Evolutionary conservation across 1,140 invertebrate species (phyloP), one percentile per base, ranked within the genome.

Genomic region (Marisa cornuarietis): DNA sequence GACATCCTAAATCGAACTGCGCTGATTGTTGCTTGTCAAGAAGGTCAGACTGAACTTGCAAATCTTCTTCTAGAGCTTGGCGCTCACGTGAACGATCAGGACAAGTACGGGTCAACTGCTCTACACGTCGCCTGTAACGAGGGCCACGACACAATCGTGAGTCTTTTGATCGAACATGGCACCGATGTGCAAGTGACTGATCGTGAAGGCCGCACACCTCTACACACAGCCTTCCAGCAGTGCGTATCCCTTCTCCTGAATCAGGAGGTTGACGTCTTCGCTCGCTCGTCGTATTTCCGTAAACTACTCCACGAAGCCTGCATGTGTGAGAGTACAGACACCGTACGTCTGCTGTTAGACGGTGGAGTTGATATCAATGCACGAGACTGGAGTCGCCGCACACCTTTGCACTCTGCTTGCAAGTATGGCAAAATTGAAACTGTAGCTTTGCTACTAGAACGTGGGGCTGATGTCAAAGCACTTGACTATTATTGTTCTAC

Each of bases 331-430:
- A 58, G 9, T 4, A 58, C 54, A 2, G 54, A 58, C 54, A 58
- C 9, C 16, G 54, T 9, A 58, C 4, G 11, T 58, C 8, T 58
- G 54, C 16, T 58, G 9, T 8, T 58, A 58, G 54, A 58, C 16
- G 4, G 54, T 5, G 54, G 54, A 14, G 11, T 8, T 58, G 54
- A 58, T 8, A 18, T 58, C 54, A 58, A 18, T 58, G 54, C 16
- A 6, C 0, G 1, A 8, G 16, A 11, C 1, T 14, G 9, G 1
- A 6, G 9, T 11, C 4, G 54, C 54, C 1, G 9, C 1, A 58
- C 69, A 20, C 24, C 69, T 20, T 26, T 71, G 22, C 26, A 71
- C 68, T 0, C 1, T 26, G 69, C 26, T 18, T 51, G 24, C 31
- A 58, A n/a, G 2, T 31, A 74, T 3, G 72, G 52, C 18, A 22